Percentiles rank a stretch among this genome's conserved stretches.
These are phyloP conservation scores for Eupithecia centaureata DNA, from an alignment of 2,888 invertebrate species.

Conservation along the genomic window DNA sequence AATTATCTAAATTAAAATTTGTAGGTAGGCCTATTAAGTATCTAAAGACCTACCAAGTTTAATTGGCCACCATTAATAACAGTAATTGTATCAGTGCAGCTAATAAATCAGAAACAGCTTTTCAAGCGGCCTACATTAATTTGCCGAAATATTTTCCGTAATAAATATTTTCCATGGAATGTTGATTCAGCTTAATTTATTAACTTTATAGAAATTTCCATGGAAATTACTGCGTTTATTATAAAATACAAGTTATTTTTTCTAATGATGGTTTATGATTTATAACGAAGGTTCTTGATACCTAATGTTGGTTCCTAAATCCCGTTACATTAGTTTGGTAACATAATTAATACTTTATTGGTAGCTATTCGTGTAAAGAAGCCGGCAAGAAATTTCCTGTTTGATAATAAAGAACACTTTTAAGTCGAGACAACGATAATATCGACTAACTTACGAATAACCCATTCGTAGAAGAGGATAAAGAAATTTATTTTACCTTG, in stretches of 20 bases:
- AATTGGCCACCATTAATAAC: conserved; percentile 7
- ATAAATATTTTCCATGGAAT: conserved; percentile 27
- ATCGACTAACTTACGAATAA: neutral
- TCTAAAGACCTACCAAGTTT: neutral
- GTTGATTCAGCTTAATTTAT: conserved; percentile 8
- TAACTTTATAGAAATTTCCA: neutral
- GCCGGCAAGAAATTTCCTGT: too few species aligned
- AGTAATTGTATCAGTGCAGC: conserved; percentile 7
- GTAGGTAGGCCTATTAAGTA: neutral
- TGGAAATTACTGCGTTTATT: neutral
- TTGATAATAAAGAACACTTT: too few species aligned
- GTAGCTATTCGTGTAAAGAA: too few species aligned
- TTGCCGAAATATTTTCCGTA: conserved; percentile 24
- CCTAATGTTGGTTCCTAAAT: too few species aligned
- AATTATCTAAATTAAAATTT: neutral
- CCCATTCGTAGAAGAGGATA: neutral
- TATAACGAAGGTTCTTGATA: neutral
- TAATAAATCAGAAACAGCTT: conserved; percentile 17
- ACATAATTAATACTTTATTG: too few species aligned
- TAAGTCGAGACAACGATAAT: neutral
- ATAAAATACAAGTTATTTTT: neutral
- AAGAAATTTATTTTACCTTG: neutral
- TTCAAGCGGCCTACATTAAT: conserved; percentile 14
- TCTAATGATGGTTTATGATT: neutral
- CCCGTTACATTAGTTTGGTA: too few species aligned